Base-by-base conservation (phyloP, 2,113 vertebrate species). In the Maccullochella peelii region DNA sequence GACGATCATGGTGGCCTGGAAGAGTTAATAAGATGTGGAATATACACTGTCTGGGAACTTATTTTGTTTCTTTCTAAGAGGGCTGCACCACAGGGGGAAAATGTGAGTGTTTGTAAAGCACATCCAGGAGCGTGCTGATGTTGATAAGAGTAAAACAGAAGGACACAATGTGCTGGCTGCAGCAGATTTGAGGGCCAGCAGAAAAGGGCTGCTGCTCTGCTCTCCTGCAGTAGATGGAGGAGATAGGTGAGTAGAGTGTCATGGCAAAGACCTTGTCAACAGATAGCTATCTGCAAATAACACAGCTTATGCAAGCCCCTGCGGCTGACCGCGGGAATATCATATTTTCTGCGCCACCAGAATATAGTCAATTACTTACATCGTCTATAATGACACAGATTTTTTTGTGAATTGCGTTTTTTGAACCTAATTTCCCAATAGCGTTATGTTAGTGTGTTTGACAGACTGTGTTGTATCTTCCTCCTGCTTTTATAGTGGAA, bases 261-360 rank as follows among this genome's bases (percentile, higher is more conserved):
- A 93, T 87, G 88, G 92, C 90, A 93, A 92, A 94, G 92, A 95
- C 95, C 93, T 93, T 93, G 95, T 95, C 94, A 95, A 95, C 93
- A 95, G 94, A 95, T 95, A 90, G 89, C 93, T 95, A 94, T 95
- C 94, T 94, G 91, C 87, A 93, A 94, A 94, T 92, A 94, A 90
- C 88, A 86, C 78, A 65, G 87, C 93, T 94, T 91, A 84, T 94
- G 93, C 92, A 95, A 94, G 92, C 86, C 58, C 69, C 54, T 57
- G 86, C 40, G 78, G 80, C 73, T 82, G 82, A 71, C 44, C 62
- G 18, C 33, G 16, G 82, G 57, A 66, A 80, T 81, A 88, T 88
- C 84, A 71, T 68, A 69, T 87, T 80, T 88, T 84, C 86, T 71
- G 38, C 76, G 72, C 21, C 76, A 55, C 38, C 49, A 61, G 23